Evolutionary conservation across 2,797 vertebrate species (phyloP).

Genomic region (Alfaro cultratus): DNA sequence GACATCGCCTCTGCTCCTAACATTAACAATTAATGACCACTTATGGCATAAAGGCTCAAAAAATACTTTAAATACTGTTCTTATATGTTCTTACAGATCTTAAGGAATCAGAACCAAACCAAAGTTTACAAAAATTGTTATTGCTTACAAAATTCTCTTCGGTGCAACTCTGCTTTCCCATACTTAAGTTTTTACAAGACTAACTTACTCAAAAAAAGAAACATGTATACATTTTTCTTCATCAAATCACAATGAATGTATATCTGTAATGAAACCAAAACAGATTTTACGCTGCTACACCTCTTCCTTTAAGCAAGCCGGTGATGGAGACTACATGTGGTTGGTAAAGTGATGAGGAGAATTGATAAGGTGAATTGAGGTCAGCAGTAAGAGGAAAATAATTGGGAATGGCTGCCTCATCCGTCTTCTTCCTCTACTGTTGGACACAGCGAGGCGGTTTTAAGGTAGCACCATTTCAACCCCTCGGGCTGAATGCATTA

Average conservation of each 20-base stretch:
- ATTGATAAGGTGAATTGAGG: slow-evolving; percentile 71
- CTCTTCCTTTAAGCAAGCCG: slow-evolving; percentile 34
- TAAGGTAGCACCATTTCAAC: slow-evolving; percentile 61
- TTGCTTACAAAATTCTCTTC: not conserved
- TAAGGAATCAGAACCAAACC: not conserved
- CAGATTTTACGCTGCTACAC: slow-evolving; percentile 9
- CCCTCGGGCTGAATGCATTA: slow-evolving; percentile 75
- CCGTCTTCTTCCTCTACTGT: slow-evolving; percentile 54
- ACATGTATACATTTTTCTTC: not conserved
- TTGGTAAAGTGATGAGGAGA: slow-evolving; percentile 35
- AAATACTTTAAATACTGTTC: not conserved
- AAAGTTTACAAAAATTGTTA: not conserved
- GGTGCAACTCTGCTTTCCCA: not conserved
- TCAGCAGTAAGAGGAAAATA: slow-evolving; percentile 73
- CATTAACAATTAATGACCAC: not conserved
- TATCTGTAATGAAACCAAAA: slow-evolving; percentile 14
- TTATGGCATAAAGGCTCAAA: not conserved
- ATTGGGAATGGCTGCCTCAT: slow-evolving; percentile 72
- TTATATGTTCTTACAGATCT: not conserved
- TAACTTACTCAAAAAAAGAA: slow-evolving; percentile 7
- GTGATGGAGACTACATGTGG: slow-evolving; percentile 39
- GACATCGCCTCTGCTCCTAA: not conserved
- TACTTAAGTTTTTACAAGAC: not conserved
- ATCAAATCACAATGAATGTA: slow-evolving; percentile 9
- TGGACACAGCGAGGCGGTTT: slow-evolving; percentile 59